Conservation (phyloP, 2,113 vertebrate species). For the Psephotus haematonotus region DNA sequence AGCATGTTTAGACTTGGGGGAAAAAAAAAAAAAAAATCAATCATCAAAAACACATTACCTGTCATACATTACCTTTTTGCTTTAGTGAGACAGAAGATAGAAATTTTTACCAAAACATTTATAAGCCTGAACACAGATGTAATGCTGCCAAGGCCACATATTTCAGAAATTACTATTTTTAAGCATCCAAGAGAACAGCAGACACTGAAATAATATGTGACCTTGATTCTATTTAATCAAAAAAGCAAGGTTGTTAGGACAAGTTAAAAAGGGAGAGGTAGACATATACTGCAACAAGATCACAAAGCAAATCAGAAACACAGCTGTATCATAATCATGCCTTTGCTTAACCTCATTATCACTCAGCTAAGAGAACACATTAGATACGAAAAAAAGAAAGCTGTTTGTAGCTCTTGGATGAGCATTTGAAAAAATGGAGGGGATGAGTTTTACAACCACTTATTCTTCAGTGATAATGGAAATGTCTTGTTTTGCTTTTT, state of each 20-base stretch:
- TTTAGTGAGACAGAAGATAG: neutral
- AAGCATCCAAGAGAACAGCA: neutral
- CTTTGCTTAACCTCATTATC: neutral
- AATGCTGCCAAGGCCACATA: accelerated
- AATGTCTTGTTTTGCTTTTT: accelerated
- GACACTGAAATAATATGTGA: neutral
- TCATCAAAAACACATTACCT: neutral
- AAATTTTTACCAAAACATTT: neutral
- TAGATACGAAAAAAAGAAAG: neutral
- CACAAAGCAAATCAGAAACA: neutral
- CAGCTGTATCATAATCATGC: neutral
- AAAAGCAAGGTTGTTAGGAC: neutral
- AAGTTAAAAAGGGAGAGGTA: neutral
- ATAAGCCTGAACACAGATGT: neutral
- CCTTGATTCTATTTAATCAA: neutral
- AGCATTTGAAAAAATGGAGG: neutral
- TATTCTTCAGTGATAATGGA: neutral
- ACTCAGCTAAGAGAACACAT: neutral
- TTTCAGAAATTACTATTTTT: neutral
- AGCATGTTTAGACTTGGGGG: neutral
- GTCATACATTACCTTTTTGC: neutral
- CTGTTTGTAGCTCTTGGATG: neutral
- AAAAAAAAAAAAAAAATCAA: neutral
- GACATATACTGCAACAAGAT: neutral
- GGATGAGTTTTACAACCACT: neutral